These are phyloP conservation scores for Rhagoletis pomonella DNA, from an alignment of 1,140 invertebrate species.

Conservation along the genomic window DNA sequence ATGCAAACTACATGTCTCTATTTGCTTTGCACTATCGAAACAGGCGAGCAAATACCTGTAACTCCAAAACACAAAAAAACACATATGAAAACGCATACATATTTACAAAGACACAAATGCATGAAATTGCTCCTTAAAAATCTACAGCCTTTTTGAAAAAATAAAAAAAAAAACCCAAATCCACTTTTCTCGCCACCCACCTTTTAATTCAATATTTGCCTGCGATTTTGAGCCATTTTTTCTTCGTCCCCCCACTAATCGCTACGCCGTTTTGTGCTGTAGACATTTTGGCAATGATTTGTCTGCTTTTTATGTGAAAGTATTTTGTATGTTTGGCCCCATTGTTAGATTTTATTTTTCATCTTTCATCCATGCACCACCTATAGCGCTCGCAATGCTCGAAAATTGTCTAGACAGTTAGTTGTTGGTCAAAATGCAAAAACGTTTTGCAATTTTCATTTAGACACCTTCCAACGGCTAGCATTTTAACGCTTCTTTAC, in stretches of 20 bases:
- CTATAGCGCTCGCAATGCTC: neutral
- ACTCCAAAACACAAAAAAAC: neutral
- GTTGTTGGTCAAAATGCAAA: constrained; percentile 40
- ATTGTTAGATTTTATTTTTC: constrained; percentile 7
- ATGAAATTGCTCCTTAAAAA: neutral
- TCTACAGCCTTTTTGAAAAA: neutral
- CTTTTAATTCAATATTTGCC: neutral
- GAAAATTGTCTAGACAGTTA: constrained; percentile 37
- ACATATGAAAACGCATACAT: neutral
- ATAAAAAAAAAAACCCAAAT: too few relatives aligned
- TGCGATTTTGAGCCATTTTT: constrained; percentile 8
- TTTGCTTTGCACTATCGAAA: constrained; percentile 50
- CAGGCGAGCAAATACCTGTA: constrained; percentile 28
- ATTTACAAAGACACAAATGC: neutral
- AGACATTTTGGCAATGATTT: neutral
- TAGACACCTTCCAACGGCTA: neutral
- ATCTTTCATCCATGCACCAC: neutral
- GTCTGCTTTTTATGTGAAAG: neutral
- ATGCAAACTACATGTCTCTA: constrained; percentile 13
- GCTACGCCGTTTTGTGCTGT: neutral
- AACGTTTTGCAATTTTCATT: constrained; percentile 35
- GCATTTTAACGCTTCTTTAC: neutral
- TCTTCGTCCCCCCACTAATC: neutral
- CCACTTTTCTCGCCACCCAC: too few relatives aligned
- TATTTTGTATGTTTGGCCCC: neutral